Base-by-base conservation (phyloP, 2,113 vertebrate species). In the Aphyosemion australe region DNA sequence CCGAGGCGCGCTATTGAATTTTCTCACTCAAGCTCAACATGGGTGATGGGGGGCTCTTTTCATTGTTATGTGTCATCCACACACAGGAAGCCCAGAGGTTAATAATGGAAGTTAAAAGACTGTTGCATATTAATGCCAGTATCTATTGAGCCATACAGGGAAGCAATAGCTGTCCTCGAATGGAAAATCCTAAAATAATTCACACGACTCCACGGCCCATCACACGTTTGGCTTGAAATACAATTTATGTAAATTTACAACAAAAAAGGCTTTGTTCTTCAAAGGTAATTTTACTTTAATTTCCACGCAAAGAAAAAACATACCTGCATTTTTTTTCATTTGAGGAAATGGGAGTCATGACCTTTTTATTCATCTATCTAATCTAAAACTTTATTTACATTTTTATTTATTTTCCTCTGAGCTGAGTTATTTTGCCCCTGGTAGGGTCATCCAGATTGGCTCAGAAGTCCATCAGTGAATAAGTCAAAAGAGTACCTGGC, bases 1-100 rank as follows among this genome's bases (percentile, higher is more conserved):
- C 78, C 83, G 72, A 80, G 81, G 69, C 81, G 69, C 72, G 58
- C 87, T 85, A 85, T 88, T 88, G 87, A 85, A 82, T 88, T 86
- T 84, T 64, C 80, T 84, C 73, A 77, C 78, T 86, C 80, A 78
- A 73, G 83, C 87, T 78, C 74, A 78, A 84, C 77, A 59, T 57
- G 79, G 76, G 53, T 69, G 82, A 86, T 80, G 76, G 61, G 72
- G 49, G 46, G 77, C 76, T 80, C 66, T 74, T 69, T 78, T 65
- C 70, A 80, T 82, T 84, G 69, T 78, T 74, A 58, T 58, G 60
- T 76, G 79, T 83, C 79, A 77, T 76, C 52, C 76, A 70, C 76
- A 64, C 73, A 76, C 32, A 55, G 62, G 70, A 73, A 55, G 55
- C 74, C 58, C 69, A 45, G 68, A 78, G 80, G 81, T 79, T 89